Conservation (phyloP, 2,888 invertebrate species). For the Meiosimyza platycephala region DNA sequence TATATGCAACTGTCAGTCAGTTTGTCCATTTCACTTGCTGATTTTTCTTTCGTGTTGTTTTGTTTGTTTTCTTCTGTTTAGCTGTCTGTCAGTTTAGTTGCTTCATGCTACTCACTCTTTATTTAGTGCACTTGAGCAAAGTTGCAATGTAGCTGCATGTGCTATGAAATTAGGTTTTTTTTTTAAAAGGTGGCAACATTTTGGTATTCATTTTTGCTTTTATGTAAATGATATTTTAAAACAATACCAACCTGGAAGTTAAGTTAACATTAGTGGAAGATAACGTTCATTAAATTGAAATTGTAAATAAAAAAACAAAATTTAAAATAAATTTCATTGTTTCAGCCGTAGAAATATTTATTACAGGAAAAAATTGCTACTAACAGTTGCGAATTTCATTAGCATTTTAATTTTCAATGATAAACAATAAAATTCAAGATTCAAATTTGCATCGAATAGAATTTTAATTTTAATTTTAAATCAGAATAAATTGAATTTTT, state of each 20-base stretch:
- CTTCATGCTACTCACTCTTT: constrained; percentile 10
- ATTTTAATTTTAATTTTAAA: too few species aligned
- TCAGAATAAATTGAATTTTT: too few species aligned
- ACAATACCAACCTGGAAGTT: not conserved
- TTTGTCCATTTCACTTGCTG: not conserved
- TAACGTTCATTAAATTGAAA: not conserved
- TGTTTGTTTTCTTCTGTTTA: not conserved
- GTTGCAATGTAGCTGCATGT: not conserved
- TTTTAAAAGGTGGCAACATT: not conserved
- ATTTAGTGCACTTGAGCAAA: not conserved
- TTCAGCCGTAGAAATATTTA: too few species aligned
- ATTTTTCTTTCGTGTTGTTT: too few species aligned
- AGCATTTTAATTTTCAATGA: too few species aligned
- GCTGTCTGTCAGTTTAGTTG: not conserved
- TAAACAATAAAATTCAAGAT: too few species aligned
- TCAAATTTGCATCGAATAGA: too few species aligned
- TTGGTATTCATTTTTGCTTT: not conserved
- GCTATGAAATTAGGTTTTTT: not conserved
- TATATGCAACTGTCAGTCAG: constrained; percentile 3
- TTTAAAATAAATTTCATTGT: too few species aligned
- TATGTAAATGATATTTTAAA: too few species aligned
- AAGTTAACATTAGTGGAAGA: not conserved
- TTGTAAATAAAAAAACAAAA: not conserved
- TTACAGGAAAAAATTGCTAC: not conserved
- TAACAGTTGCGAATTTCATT: not conserved